These are phyloP conservation scores for Sigmodon hispidus DNA, from an alignment of 2,113 vertebrate species.

Conservation along the genomic window DNA sequence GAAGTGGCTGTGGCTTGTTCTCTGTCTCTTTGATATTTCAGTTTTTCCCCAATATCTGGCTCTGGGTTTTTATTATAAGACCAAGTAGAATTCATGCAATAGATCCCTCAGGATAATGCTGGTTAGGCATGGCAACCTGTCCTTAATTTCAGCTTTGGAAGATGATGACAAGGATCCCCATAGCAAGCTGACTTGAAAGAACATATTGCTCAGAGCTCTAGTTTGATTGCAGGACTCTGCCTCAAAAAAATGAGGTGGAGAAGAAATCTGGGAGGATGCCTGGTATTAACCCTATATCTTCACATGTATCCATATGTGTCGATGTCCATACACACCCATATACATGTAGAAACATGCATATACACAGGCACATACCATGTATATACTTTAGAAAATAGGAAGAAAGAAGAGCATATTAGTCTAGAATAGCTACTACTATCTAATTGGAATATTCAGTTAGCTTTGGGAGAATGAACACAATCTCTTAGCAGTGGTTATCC, in stretches of 20 bases:
- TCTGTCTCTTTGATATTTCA: too few relatives aligned
- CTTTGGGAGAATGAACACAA: conserved; percentile 47
- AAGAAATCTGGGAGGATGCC: background rate
- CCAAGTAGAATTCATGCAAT: too few relatives aligned
- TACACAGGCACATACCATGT: too few relatives aligned
- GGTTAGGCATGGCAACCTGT: too few relatives aligned
- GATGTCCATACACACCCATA: too few relatives aligned
- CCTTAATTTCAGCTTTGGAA: too few relatives aligned
- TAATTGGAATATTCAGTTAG: conserved; percentile 45
- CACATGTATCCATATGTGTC: background rate
- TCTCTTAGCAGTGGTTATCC: conserved; percentile 48
- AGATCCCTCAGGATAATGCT: background rate
- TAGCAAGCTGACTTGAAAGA: background rate
- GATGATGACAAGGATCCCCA: background rate
- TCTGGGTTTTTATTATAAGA: too few relatives aligned
- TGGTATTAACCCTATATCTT: too few relatives aligned
- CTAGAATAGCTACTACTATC: conserved; percentile 4
- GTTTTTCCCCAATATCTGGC: too few relatives aligned
- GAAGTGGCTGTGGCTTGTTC: too few relatives aligned
- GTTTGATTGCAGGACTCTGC: background rate
- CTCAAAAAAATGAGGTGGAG: background rate
- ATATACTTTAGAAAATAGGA: background rate
- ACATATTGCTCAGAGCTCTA: background rate
- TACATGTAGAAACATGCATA: background rate
- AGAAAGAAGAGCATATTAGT: background rate